phyloP scores from a whole-genome alignment of 2,113 vertebrate species.

The Nestor notabilis region DNA sequence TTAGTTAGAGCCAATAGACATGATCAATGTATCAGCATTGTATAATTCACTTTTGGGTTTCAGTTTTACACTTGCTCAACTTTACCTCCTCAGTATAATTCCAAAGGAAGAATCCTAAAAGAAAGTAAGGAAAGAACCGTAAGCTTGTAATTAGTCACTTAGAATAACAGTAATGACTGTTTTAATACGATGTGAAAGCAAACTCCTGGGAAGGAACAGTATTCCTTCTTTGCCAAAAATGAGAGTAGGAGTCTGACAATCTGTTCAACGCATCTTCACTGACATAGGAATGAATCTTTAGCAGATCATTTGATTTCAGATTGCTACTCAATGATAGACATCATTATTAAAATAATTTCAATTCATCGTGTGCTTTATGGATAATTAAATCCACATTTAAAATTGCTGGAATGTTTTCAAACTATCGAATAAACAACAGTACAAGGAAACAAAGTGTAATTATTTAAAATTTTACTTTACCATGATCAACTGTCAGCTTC shows the following conservation, averaged over 20 bases:
- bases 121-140: background rate
- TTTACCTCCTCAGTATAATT: background rate
- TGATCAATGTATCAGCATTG: background rate
- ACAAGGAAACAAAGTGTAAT: background rate
- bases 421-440: background rate
- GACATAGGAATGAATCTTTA: background rate
- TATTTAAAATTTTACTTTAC: background rate
- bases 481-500: background rate
- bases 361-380: background rate
- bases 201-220: background rate
- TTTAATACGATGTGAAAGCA: background rate
- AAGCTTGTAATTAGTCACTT: background rate
- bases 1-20: background rate
- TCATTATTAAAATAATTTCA: background rate
- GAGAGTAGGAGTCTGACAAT: background rate
- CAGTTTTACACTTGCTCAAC: background rate
- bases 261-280: background rate
- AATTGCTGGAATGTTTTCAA: background rate
- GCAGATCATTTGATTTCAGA: background rate
- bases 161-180: background rate
- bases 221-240: background rate
- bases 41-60: background rate
- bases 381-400: background rate
- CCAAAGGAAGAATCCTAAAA: background rate
- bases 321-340: background rate